phyloP scores from a whole-genome alignment of 2,113 vertebrate genomes.

The Psephotus haematonotus region DNA sequence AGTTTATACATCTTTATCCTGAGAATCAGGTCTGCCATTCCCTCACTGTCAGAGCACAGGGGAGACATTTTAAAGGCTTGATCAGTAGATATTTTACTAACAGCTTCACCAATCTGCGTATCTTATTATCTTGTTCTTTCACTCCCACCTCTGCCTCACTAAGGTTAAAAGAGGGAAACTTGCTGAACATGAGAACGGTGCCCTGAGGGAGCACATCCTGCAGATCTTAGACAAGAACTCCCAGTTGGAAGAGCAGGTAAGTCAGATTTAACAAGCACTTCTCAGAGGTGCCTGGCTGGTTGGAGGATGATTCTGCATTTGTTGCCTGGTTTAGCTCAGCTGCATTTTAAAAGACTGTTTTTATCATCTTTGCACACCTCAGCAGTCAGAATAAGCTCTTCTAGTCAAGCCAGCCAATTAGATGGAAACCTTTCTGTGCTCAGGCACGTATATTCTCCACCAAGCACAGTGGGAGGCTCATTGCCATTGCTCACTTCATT shows the following conservation, averaged over 20 bases:
- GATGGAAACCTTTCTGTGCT: neutral
- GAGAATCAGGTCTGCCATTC: neutral
- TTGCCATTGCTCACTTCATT: neutral
- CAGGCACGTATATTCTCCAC: neutral
- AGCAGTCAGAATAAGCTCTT: neutral
- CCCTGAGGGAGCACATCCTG: conserved; percentile 82
- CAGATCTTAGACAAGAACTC: conserved; percentile 84
- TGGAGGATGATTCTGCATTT: neutral
- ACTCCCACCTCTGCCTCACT: neutral
- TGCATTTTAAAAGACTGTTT: neutral
- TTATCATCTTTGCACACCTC: neutral
- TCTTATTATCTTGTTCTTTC: neutral
- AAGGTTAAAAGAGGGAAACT: conserved; percentile 82
- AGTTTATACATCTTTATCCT: neutral
- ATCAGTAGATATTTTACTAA: neutral
- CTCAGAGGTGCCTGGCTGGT: neutral
- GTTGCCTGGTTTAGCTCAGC: neutral
- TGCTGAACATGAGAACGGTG: conserved; percentile 76
- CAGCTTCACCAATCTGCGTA: neutral
- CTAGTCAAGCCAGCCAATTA: neutral
- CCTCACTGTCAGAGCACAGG: neutral
- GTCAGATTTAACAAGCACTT: neutral
- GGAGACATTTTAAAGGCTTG: neutral
- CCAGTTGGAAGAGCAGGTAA: conserved; percentile 81
- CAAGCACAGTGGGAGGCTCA: neutral